Evolutionary conservation across 1,140 invertebrate species (phyloP), one percentile per base, ranked within the genome.

Genomic region (Diorhabda elongata): DNA sequence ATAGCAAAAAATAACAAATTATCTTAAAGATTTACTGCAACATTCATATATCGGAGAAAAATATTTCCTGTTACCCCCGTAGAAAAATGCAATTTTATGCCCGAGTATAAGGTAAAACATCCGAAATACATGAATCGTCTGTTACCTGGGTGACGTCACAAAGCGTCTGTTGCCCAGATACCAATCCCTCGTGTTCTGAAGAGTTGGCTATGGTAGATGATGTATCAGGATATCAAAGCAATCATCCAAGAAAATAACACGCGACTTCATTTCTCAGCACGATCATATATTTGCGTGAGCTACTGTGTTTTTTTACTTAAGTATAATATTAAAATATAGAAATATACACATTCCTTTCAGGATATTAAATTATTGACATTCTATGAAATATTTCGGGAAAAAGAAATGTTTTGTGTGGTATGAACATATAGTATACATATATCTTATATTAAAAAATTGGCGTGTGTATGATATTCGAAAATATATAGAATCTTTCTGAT

Each of bases 81-180:
- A 52, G n/a, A 52, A 6, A 5, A 8, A 8, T 4, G 59, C 42
- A 43, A 8, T 41, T 61, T 43, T 43, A 42, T 42, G 41, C 41
- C 59, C 26, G 59, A 43, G n/a, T 42, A 42, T 41, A 61, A 7
- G 59, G 59, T 43, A 67, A 67, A 60, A 60, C 58, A 67, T 67
- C 44, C 58, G 63, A 67, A 67, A 45, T 67, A 67, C 65, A 68
- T 56, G 61, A 52, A 58, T 68, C 62, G 67, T 52, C 65, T 73
- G 77, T 76, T 76, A 77, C 77, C 77, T 77, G 75, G 77, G 77
- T 76, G 74, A 78, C 73, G 74, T 76, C 73, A 76, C 74, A 76
- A 72, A 76, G 77, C 74, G 74, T 70, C 70, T 75, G 77, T 78
- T 78, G 77, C 77, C 72, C 71, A 71, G 76, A 70, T 68, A 78